These are phyloP conservation scores for cattle (Bos taurus) DNA, from an alignment of 2,113 vertebrate genomes.

Conservation along the genomic window ARS-UCD2.0 NC_037328.1:7209501-7210000, in stretches of 20 bases:
- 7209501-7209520: not conserved
- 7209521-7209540: not conserved
- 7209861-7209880: slow-evolving; percentile 87
- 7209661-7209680: not conserved
- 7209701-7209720: slow-evolving; percentile 3
- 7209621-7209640: not conserved
- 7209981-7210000: not conserved
- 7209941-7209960: not conserved
- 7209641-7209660: not conserved
- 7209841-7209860: slow-evolving; percentile 83
- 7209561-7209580: not conserved
- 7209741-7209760: slow-evolving; percentile 84
- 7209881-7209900: not conserved
- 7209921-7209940: not conserved
- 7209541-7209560: not conserved
- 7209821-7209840: slow-evolving; percentile 85
- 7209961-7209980: not conserved
- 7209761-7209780: slow-evolving; percentile 82
- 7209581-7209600: not conserved
- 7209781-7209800: slow-evolving; percentile 76
- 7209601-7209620: not conserved
- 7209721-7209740: slow-evolving; percentile 89
- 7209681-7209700: not conserved
- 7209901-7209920: not conserved
- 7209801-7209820: slow-evolving; percentile 80